These are phyloP conservation scores for Acronicta alni DNA, from an alignment of 2,888 invertebrate species.

Conservation along the genomic window DNA sequence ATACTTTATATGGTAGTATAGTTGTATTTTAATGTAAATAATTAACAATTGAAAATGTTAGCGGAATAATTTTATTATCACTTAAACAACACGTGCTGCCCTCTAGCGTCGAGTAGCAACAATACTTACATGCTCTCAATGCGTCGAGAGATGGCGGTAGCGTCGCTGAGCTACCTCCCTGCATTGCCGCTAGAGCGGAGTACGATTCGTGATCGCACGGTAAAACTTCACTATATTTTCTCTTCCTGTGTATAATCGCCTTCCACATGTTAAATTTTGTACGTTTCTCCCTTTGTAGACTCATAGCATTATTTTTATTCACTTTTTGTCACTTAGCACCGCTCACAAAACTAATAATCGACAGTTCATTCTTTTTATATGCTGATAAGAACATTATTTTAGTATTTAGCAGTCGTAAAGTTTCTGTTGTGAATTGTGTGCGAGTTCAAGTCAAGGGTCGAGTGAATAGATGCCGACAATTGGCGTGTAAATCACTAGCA, in stretches of 20 bases:
- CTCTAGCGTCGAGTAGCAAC: constrained; percentile 76
- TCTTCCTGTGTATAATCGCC: constrained; percentile 82
- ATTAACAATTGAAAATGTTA: not conserved
- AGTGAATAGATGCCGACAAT: constrained; percentile 70
- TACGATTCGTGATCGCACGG: constrained; percentile 83
- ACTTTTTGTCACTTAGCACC: constrained; percentile 38
- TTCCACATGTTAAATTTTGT: constrained; percentile 86
- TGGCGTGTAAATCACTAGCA: constrained; percentile 77
- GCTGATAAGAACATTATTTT: constrained; percentile 4
- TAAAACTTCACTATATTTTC: constrained; percentile 82
- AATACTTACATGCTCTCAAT: constrained; percentile 86
- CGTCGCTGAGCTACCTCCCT: constrained; percentile 84
- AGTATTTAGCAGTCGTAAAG: constrained; percentile 43
- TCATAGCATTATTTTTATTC: constrained; percentile 73
- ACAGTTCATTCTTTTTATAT: constrained; percentile 32
- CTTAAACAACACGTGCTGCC: constrained; percentile 54
- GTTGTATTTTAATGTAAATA: too few relatives aligned
- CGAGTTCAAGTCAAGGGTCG: constrained; percentile 57
- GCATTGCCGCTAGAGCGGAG: constrained; percentile 84
- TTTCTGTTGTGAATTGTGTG: constrained; percentile 55
- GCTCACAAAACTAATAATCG: constrained; percentile 17
- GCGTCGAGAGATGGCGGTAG: constrained; percentile 87
- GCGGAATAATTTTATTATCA: too few relatives aligned
- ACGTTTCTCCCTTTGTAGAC: constrained; percentile 80
- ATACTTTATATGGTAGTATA: too few relatives aligned